Percentiles rank a stretch among this genome's conserved stretches.
These are phyloP conservation scores for Zingel zingel DNA, from an alignment of 2,113 vertebrate species.

Conservation along the genomic window DNA sequence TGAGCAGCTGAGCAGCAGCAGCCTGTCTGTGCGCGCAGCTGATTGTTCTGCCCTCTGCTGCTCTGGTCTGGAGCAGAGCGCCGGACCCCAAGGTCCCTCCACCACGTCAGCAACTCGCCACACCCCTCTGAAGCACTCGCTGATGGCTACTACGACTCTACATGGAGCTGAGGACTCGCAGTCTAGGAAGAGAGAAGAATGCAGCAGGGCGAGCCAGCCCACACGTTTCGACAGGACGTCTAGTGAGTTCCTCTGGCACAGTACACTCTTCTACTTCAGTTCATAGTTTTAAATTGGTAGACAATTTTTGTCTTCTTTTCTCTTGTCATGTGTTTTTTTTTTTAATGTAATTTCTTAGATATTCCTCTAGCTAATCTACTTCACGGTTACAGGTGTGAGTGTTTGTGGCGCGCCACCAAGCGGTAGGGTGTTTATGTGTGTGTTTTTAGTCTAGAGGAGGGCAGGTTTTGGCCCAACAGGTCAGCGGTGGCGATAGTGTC, in stretches of 20 bases:
- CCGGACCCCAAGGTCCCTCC: constrained; percentile 33
- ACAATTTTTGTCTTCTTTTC: constrained; percentile 40
- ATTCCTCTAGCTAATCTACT: constrained; percentile 81
- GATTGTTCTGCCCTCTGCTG: constrained; percentile 58
- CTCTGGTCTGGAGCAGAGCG: constrained; percentile 46
- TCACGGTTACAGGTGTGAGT: constrained; percentile 80
- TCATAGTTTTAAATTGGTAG: constrained; percentile 37
- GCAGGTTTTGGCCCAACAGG: constrained; percentile 23
- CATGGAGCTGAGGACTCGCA: constrained; percentile 59
- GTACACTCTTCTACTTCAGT: constrained; percentile 41
- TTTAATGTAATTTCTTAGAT: constrained; percentile 56
- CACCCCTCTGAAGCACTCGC: constrained; percentile 46
- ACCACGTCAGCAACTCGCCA: constrained; percentile 23
- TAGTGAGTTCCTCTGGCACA: constrained; percentile 57
- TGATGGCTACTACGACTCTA: constrained; percentile 73
- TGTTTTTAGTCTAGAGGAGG: constrained; percentile 42
- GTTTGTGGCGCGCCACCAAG: constrained; percentile 60
- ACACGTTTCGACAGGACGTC: constrained; percentile 40
- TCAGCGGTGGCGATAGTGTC: constrained; percentile 96
- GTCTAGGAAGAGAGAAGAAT: constrained; percentile 65
- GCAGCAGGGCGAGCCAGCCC: constrained; percentile 52
- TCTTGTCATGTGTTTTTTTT: constrained; percentile 52
- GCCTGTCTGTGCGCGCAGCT: constrained; percentile 44
- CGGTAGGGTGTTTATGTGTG: constrained; percentile 54
- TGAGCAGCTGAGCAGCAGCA: constrained; percentile 39